These are phyloP conservation scores for Anguilla japonica DNA, from an alignment of 2,113 vertebrate species.

Conservation along the genomic window DNA sequence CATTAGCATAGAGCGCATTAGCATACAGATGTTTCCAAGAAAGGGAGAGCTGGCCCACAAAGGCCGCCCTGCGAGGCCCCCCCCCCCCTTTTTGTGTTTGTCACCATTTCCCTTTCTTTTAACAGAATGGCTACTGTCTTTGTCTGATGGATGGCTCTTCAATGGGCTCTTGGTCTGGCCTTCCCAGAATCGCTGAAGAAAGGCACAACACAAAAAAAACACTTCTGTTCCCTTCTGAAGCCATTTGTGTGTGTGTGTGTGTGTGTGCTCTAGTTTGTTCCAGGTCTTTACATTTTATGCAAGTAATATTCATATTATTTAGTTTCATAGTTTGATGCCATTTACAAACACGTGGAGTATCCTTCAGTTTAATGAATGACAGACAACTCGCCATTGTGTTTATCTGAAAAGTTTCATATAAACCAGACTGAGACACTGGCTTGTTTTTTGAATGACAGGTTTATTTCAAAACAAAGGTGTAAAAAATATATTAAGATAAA, in stretches of 20 bases:
- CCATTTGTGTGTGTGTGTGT: slow-evolving; percentile 24
- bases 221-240: slow-evolving; percentile 61
- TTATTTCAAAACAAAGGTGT: slow-evolving; percentile 67
- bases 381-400: background rate
- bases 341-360: background rate
- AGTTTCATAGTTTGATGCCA: background rate
- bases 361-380: background rate
- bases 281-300: slow-evolving; percentile 60
- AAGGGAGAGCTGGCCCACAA: slow-evolving; percentile 65
- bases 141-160: slow-evolving; percentile 33
- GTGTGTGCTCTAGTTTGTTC: background rate
- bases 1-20: slow-evolving; percentile 58
- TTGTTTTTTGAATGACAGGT: slow-evolving; percentile 46
- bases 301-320: slow-evolving; percentile 44
- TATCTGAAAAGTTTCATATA: background rate
- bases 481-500: slow-evolving; percentile 76
- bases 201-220: slow-evolving; percentile 42
- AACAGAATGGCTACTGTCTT: slow-evolving; percentile 37
- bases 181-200: slow-evolving; percentile 39
- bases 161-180: slow-evolving; percentile 42
- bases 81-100: slow-evolving; percentile 61
- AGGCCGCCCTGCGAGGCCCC: slow-evolving; percentile 54
- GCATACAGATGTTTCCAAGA: slow-evolving; percentile 77
- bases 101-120: slow-evolving; percentile 23
- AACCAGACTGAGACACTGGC: background rate